Evolutionary conservation across 2,888 invertebrate species (phyloP), one percentile per base, ranked within the genome.

Genomic region (Ryuthela nishihirai): DNA sequence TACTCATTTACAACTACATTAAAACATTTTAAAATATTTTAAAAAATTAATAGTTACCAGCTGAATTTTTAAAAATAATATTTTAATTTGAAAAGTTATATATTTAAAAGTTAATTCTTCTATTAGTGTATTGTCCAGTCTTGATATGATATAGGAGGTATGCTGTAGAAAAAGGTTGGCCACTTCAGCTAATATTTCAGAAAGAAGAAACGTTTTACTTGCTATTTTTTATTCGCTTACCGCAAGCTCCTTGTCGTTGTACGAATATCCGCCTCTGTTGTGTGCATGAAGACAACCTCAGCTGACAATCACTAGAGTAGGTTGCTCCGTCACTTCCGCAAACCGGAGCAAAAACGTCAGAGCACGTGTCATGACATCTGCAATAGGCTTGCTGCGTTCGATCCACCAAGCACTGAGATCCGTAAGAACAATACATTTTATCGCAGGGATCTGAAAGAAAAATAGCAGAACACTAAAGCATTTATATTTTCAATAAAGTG

Each of bases 221-320:
- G n/a, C n/a, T n/a, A n/a, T n/a, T n/a, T n/a, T n/a, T 7, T 18
- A 9, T 4, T 1, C 21, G 78, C 85, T 83, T 76, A 91, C 90
- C 86, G 74, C 91, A 91, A 73, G 85, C 82, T 36, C 89, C 90
- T 64, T 83, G 80, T 72, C 87, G 84, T 64, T 82, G 81, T 66
- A 85, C 79, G 52, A 82, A 79, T 61, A 87, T 82, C 74, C 83
- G 83, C 69, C 83, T 81, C 67, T 84, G 80, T 66, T 82, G 79
- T 70, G 83, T 83, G 75, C 91, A 92, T 52, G 87, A 84, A 67
- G 84, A 82, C 70, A 85, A 82, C 50, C 85, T 80, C 66, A 91
- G 77, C 70, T 85, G 82, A 77, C 91, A 92, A 74, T 87, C 81
- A 73, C 81, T 85, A 64, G 77, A 76, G 73, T 87, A 87, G 36